Conservation (phyloP, 1,140 invertebrate genomes). For the Drosophila sturtevanti region DNA sequence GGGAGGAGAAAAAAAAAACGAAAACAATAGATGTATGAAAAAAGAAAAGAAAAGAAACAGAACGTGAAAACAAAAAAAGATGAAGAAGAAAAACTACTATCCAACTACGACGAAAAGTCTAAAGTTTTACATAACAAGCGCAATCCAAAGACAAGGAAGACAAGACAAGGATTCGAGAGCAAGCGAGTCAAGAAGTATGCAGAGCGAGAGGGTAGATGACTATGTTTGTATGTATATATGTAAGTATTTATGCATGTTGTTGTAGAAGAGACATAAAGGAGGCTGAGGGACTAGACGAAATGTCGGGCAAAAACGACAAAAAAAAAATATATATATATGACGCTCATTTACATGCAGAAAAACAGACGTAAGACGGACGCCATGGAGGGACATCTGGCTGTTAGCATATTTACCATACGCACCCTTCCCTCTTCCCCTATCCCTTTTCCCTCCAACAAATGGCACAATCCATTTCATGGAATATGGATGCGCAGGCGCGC, state of each 20-base stretch:
- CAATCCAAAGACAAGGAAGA: constrained; percentile 47
- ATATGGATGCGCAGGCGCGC: constrained; percentile 52
- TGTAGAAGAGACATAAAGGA: too few relatives aligned
- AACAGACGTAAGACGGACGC: constrained; percentile 31
- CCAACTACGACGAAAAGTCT: constrained; percentile 39
- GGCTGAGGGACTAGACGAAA: too few relatives aligned
- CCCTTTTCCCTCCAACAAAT: not conserved
- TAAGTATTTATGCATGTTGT: too few relatives aligned
- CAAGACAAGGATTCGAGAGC: constrained; percentile 32
- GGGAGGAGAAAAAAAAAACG: too few relatives aligned
- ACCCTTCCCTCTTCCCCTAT: not conserved
- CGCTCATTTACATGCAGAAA: constrained; percentile 68
- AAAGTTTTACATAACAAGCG: constrained; percentile 63
- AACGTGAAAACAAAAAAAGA: not conserved
- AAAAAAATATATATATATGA: constrained; percentile 58
- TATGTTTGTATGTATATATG: too few relatives aligned
- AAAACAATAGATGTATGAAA: too few relatives aligned
- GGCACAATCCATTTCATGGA: not conserved
- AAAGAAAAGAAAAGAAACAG: constrained; percentile 4
- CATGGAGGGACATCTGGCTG: constrained; percentile 51
- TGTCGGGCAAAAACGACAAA: not conserved
- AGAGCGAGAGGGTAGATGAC: not conserved
- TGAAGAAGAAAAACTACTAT: not conserved
- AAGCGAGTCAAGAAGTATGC: constrained; percentile 19
- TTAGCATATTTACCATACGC: constrained; percentile 51